A percentile compares a stretch with the other conserved stretches of the same genome.
Evolutionary conservation across 2,888 invertebrate species (phyloP).

Genomic region (Pammene fasciana): DNA sequence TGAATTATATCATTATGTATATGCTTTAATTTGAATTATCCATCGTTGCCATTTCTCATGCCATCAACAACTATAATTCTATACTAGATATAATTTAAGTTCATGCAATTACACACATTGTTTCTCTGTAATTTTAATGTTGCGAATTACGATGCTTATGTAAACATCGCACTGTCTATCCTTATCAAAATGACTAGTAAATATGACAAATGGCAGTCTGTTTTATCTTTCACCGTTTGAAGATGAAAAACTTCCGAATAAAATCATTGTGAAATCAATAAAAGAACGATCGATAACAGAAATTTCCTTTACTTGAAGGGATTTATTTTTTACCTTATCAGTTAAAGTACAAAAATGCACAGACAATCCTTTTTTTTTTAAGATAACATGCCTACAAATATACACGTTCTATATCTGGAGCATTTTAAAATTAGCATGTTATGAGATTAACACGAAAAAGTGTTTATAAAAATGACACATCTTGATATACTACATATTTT

Average conservation of each 20-base stretch:
- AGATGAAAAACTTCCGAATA: slow-evolving; percentile 13
- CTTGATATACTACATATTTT: not conserved
- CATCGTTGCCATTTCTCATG: no score
- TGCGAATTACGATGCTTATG: not conserved
- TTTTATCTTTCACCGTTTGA: not conserved
- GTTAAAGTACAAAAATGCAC: slow-evolving; percentile 3
- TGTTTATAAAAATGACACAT: slow-evolving; percentile 1
- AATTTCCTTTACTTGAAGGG: not conserved
- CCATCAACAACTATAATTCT: no score
- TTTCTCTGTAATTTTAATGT: not conserved
- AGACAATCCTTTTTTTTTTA: not conserved
- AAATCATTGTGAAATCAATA: slow-evolving; percentile 6
- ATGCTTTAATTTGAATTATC: no score
- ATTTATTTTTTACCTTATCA: not conserved
- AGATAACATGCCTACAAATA: not conserved
- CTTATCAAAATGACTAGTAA: not conserved
- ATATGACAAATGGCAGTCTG: slow-evolving; percentile 6
- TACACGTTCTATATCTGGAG: no score
- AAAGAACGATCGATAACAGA: slow-evolving; percentile 13
- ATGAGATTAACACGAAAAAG: not conserved
- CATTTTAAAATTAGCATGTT: no score
- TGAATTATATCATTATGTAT: no score
- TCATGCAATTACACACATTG: no score
- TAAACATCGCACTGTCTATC: not conserved
- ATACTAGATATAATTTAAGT: no score